Base-by-base conservation (phyloP, 2,888 invertebrate genomes). In the Hydropsyche betteni region DNA sequence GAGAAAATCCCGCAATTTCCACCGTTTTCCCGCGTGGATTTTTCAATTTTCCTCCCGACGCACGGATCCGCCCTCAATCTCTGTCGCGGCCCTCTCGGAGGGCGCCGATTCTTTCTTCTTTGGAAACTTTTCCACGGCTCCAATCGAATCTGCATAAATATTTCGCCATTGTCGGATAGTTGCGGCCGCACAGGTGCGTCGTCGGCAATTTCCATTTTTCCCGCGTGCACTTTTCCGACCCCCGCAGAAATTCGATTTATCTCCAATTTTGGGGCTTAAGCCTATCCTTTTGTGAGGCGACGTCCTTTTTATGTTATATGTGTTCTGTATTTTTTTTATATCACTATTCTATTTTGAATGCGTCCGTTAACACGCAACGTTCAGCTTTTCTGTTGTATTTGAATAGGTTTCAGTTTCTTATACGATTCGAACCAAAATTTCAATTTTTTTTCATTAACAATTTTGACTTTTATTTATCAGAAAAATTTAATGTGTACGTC, bases 121-220 rank as follows among this genome's bases (percentile, higher is more conserved):
- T 4, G 44, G 74, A 77, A 77, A 75, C 75, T 69, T 77, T 75
- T 69, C 44, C 6, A 44, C 6, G 44, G 72, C 76, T 74, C 55
- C 76, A 74, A 78, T 78, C 74, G 78, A 78, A 78, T 78, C 78
- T 76, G 76, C 78, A 78, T 78, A 78, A 72, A 78, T 78, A 78
- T 55, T 55, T 16, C 74, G 74, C 70, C 74, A 78, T 78, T 78
- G 78, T 78, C 50, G 68, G 74, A 77, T 76, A 72, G 76, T 76
- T 76, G 36, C 44, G 74, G 74, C 52, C 68, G 64, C 76, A 74
- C 76, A 76, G 76, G 76, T 76, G 76, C 70, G 74, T 53, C 64
- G 72, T 74, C 55, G 74, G 52, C 51, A 68, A 72, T 72, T 58
- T 72, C 75, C 61, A 68, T 72, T 69, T 72, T 64, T 68, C 50